Percentiles rank a stretch among this genome's conserved stretches.
phyloP scores from a whole-genome alignment of 2,113 vertebrate species.

The Coturnix japonica region DNA sequence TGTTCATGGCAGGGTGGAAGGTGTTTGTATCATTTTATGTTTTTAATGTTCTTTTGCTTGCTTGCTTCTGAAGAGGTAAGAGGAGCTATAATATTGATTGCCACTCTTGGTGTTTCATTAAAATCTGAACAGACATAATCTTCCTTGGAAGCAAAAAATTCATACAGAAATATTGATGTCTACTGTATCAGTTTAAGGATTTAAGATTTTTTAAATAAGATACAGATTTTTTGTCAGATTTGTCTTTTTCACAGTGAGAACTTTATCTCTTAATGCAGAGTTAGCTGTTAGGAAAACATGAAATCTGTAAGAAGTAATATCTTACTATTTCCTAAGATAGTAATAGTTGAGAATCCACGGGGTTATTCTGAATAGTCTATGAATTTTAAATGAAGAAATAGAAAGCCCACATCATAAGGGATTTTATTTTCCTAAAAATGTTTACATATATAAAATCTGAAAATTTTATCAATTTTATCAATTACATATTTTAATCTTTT shows the following conservation, averaged over 20 bases:
- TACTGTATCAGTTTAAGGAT: neutral
- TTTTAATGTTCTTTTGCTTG: neutral
- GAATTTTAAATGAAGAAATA: neutral
- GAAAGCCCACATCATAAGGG: fast-evolving
- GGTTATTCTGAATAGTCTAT: neutral
- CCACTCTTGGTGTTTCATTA: neutral
- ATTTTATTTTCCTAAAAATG: neutral
- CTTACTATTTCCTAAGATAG: neutral
- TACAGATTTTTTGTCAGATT: neutral
- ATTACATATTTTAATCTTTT: neutral
- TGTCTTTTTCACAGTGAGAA: neutral
- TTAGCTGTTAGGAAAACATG: neutral
- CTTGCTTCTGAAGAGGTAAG: neutral
- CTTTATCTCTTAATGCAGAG: neutral
- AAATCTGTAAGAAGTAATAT: neutral
- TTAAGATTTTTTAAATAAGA: neutral
- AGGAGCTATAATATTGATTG: neutral
- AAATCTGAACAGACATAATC: neutral
- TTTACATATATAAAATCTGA: neutral
- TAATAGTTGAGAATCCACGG: neutral
- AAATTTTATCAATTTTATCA: neutral
- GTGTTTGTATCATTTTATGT: neutral
- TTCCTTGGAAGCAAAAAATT: neutral
- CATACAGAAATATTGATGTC: neutral
- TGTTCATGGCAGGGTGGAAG: fast-evolving